Evolutionary conservation across 2,797 vertebrate genomes (phyloP).

Genomic region (Bradypodion pumilum): DNA sequence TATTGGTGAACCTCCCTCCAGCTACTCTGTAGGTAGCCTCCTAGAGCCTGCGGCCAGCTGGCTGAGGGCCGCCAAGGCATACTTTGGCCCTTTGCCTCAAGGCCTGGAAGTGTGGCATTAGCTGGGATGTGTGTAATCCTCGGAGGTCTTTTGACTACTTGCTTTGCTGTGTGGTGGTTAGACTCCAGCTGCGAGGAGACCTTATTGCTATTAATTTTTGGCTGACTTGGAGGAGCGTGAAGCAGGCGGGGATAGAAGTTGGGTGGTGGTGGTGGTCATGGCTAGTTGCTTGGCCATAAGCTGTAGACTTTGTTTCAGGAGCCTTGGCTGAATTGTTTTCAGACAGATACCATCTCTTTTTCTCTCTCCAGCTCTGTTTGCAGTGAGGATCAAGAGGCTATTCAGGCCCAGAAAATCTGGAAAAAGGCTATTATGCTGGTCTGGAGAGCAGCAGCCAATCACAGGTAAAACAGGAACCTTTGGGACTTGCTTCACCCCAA

Average conservation of each 20-base stretch:
- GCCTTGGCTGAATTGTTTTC: not conserved
- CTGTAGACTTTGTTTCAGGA: not conserved
- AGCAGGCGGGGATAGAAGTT: not conserved
- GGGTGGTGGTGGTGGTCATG: not conserved
- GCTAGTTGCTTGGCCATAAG: not conserved
- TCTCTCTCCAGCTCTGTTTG: slow-evolving; percentile 86
- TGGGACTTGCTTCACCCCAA: not conserved
- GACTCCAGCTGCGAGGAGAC: not conserved
- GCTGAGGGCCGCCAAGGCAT: not conserved
- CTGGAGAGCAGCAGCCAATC: slow-evolving; percentile 98
- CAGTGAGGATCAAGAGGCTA: slow-evolving; percentile 96
- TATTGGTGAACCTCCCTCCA: slow-evolving; percentile 61
- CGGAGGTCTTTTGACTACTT: slow-evolving; percentile 13
- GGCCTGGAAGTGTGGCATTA: slow-evolving; percentile 8
- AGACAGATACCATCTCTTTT: not conserved
- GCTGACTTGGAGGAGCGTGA: not conserved
- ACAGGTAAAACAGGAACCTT: slow-evolving; percentile 80
- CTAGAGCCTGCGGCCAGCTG: not conserved
- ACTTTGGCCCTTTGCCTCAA: slow-evolving; percentile 1
- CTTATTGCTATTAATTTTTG: not conserved
- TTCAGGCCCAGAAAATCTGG: slow-evolving; percentile 99
- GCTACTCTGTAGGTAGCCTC: slow-evolving; percentile 11
- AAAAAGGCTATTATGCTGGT: slow-evolving; percentile 99
- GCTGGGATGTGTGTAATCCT: slow-evolving; percentile 11
- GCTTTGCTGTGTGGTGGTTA: not conserved